Conservation (phyloP, 1,140 invertebrate genomes). For the Lepidostoma basale region DNA sequence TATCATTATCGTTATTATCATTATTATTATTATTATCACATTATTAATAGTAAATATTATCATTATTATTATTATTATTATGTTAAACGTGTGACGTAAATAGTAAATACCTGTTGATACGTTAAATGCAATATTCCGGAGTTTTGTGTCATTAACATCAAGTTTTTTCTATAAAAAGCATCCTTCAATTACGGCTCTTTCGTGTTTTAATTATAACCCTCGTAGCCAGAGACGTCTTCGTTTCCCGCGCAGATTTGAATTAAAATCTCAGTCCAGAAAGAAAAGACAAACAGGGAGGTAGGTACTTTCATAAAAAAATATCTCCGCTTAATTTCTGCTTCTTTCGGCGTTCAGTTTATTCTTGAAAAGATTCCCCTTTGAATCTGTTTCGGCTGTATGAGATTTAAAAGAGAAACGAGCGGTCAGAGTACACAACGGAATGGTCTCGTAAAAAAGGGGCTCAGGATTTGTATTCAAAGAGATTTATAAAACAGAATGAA, state of each 20-base stretch:
- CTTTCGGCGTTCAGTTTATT: neutral
- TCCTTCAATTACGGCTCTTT: neutral
- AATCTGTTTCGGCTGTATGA: neutral
- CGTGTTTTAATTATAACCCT: neutral
- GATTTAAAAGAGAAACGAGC: neutral
- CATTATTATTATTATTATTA: no score
- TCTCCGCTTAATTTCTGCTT: neutral
- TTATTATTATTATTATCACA: no score
- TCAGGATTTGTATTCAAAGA: neutral
- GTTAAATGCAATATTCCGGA: no score
- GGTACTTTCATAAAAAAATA: neutral
- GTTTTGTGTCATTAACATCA: no score
- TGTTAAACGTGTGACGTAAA: no score
- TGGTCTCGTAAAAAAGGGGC: neutral
- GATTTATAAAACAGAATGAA: neutral
- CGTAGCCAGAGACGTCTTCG: no score
- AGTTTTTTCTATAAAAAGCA: no score
- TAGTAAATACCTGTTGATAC: no score
- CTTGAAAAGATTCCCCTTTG: neutral
- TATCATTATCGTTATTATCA: no score
- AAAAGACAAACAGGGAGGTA: neutral
- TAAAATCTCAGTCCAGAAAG: neutral
- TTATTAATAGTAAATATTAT: no score
- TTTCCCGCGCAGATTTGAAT: neutral
- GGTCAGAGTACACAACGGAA: neutral